These are phyloP conservation scores for Hypsibius dujardini DNA, from an alignment of 1,140 invertebrate species.

Conservation along the genomic window DNA sequence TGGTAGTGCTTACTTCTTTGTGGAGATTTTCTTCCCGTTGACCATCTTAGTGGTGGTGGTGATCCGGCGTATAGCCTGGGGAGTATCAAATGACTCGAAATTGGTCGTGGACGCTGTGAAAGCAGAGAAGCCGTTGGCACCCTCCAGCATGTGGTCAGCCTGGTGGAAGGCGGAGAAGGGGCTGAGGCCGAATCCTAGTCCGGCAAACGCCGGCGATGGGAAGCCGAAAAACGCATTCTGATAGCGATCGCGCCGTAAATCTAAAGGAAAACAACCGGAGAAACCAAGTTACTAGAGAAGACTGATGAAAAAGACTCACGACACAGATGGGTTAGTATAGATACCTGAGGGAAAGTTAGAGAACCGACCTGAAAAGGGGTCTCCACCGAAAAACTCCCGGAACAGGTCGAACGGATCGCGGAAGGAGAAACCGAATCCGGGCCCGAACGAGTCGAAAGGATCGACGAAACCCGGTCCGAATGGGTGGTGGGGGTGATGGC, in stretches of 20 bases:
- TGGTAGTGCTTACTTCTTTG: slow-evolving; percentile 53
- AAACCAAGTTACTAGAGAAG: background rate
- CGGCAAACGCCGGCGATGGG: slow-evolving; percentile 23
- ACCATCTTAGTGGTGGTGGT: slow-evolving; percentile 76
- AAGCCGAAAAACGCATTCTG: slow-evolving; percentile 25
- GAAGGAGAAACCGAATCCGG: slow-evolving; percentile 60
- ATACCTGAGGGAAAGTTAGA: no score
- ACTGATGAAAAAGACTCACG: background rate
- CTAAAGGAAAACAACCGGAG: slow-evolving; percentile 22
- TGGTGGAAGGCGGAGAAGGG: slow-evolving; percentile 44
- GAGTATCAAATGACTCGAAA: slow-evolving; percentile 26
- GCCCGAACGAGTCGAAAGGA: slow-evolving; percentile 33
- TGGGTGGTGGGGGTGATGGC: slow-evolving; percentile 31
- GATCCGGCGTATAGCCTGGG: slow-evolving; percentile 4
- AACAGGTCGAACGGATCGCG: slow-evolving; percentile 93
- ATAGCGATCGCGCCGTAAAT: slow-evolving; percentile 22
- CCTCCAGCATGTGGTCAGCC: slow-evolving; percentile 16
- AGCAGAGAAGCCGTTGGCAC: slow-evolving; percentile 39
- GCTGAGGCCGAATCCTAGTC: slow-evolving; percentile 26
- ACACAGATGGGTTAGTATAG: no score
- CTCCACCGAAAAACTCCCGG: slow-evolving; percentile 47
- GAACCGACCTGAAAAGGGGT: slow-evolving; percentile 36
- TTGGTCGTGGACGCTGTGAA: slow-evolving; percentile 41
- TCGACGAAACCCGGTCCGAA: slow-evolving; percentile 44
- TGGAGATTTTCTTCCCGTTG: slow-evolving; percentile 89